phyloP scores from a whole-genome alignment of 1,140 invertebrate species.

The Ladona fulva region DNA sequence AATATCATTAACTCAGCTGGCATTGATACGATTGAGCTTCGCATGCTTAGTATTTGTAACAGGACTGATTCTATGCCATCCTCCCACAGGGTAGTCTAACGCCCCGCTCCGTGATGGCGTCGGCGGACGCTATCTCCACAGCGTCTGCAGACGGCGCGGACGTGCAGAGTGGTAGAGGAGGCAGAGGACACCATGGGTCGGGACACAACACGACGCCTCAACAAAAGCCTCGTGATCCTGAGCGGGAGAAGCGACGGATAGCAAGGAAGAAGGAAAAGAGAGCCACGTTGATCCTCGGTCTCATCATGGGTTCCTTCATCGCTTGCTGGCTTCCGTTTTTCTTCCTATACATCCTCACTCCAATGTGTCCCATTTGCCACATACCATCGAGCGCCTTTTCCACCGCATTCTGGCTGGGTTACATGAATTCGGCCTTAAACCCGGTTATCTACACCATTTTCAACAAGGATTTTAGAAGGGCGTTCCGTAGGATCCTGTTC shows the following conservation, averaged over 20 bases:
- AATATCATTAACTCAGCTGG: no score
- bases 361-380: conserved; percentile 63
- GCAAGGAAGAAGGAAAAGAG: conserved; percentile 95
- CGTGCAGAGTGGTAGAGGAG: conserved; percentile 29
- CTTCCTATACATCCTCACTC: conserved; percentile 82
- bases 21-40: no score
- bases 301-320: conserved; percentile 99
- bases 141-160: conserved; percentile 22
- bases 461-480: conserved; percentile 95
- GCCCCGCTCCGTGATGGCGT: not conserved
- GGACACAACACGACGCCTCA: conserved; percentile 27
- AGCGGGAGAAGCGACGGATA: conserved; percentile 84
- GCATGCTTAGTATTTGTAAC: no score
- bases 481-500: conserved; percentile 89
- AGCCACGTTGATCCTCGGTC: conserved; percentile 90
- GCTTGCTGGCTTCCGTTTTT: conserved; percentile 99
- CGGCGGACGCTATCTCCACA: conserved; percentile 16
- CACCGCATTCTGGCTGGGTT: conserved; percentile 97
- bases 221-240: conserved; percentile 74
- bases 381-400: conserved; percentile 81
- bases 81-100: not conserved
- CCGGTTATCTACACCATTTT: conserved; percentile 98
- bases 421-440: conserved; percentile 97
- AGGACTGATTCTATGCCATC: no score
- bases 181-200: conserved; percentile 23